phyloP scores from a whole-genome alignment of 1,140 invertebrate genomes.

The Argopecten irradians region DNA sequence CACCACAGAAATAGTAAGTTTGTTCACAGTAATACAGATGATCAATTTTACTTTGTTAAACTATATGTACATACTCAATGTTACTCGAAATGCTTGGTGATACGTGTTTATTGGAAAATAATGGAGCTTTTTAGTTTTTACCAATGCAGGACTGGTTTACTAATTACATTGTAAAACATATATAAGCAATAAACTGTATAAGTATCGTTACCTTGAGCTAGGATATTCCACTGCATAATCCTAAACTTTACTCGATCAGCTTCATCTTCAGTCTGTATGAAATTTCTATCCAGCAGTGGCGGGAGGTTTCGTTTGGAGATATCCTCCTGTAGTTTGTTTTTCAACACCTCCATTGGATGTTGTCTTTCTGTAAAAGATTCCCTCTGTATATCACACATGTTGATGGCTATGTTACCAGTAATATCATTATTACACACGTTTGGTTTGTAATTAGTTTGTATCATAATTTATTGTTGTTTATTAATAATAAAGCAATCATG shows the following conservation, averaged over 20 bases:
- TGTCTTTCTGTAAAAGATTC: background rate
- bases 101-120: constrained; percentile 1
- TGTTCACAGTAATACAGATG: too few relatives aligned
- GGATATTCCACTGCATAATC: constrained; percentile 86
- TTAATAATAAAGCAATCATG: too few relatives aligned
- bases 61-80: too few relatives aligned
- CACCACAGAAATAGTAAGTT: too few relatives aligned
- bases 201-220: constrained; percentile 83
- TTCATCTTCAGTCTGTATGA: constrained; percentile 29
- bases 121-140: background rate
- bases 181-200: background rate
- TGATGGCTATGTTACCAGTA: too few relatives aligned
- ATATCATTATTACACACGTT: too few relatives aligned
- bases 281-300: constrained; percentile 57
- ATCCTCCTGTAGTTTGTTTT: constrained; percentile 41
- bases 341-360: background rate
- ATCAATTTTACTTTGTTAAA: too few relatives aligned
- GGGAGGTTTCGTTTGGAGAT: constrained; percentile 55
- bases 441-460: too few relatives aligned
- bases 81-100: background rate
- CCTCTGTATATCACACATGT: too few relatives aligned
- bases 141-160: background rate
- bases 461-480: too few relatives aligned
- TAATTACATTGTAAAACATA: constrained; percentile 30
- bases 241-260: constrained; percentile 74